A percentile compares a stretch with the other conserved stretches of the same genome.
Conservation (phyloP, 2,888 invertebrate species). For the Cosmopolites sordidus region DNA sequence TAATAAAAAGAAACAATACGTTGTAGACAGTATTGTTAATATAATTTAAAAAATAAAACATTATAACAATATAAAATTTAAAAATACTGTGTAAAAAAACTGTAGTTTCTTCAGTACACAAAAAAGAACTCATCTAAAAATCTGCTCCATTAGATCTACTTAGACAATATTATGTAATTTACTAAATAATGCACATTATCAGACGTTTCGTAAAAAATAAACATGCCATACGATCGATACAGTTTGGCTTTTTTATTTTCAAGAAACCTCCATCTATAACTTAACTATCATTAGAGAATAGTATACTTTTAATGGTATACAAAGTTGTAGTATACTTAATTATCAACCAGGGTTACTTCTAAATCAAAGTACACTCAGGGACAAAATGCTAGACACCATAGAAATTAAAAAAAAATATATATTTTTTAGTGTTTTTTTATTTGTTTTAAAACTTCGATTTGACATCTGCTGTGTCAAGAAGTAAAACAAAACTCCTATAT, state of each 20-base stretch:
- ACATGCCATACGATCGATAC: background rate
- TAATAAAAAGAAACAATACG: too few relatives aligned
- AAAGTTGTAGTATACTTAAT: slow-evolving; percentile 5
- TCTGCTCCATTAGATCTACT: background rate
- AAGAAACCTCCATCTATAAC: background rate
- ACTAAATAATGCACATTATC: slow-evolving; percentile 26
- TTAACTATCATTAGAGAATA: slow-evolving; percentile 4
- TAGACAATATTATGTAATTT: slow-evolving; percentile 6
- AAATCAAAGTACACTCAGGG: too few relatives aligned
- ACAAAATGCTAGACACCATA: too few relatives aligned
- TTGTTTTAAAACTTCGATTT: too few relatives aligned
- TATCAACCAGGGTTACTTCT: background rate
- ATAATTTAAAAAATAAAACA: too few relatives aligned
- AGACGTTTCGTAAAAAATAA: background rate
- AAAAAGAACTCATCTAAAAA: background rate
- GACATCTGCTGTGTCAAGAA: too few relatives aligned
- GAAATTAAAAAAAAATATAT: too few relatives aligned
- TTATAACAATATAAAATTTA: background rate
- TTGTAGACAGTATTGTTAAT: too few relatives aligned
- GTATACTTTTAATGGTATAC: slow-evolving; percentile 27
- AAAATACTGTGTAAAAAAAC: background rate
- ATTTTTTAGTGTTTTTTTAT: too few relatives aligned
- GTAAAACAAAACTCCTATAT: too few relatives aligned
- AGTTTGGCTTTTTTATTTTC: too few relatives aligned
- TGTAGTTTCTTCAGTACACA: background rate